Percentiles rank a stretch among this genome's conserved stretches.
These are phyloP conservation scores for Channallabes apus DNA, from an alignment of 2,797 vertebrate genomes.

Conservation along the genomic window DNA sequence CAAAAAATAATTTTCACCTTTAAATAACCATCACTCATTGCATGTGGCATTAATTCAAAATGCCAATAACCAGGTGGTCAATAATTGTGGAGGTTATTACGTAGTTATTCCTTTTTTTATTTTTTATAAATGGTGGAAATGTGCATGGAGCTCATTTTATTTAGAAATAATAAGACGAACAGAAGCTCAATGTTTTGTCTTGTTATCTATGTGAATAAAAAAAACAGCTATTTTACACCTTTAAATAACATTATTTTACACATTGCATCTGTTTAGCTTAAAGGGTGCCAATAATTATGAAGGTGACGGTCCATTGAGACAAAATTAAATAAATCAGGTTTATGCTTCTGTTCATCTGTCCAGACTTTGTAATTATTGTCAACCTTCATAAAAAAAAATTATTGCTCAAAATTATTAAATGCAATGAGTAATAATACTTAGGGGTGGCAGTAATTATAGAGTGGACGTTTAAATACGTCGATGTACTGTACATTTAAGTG, in stretches of 20 bases:
- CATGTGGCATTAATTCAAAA: background rate
- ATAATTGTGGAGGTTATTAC: background rate
- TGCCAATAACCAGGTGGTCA: too few species aligned
- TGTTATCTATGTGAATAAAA: background rate
- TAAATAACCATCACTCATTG: background rate
- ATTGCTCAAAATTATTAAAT: background rate
- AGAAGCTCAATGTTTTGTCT: background rate
- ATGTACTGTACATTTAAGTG: constrained; percentile 68
- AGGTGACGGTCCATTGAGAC: background rate
- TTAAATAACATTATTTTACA: background rate
- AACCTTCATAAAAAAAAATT: background rate
- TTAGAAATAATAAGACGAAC: background rate
- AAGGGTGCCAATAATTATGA: background rate
- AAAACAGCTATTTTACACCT: background rate
- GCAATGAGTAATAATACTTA: background rate
- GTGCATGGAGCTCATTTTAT: background rate
- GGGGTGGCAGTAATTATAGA: background rate
- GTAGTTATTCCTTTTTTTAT: background rate
- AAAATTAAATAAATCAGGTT: background rate
- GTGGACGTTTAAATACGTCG: background rate
- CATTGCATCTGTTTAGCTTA: background rate
- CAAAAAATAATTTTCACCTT: background rate
- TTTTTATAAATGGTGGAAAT: background rate
- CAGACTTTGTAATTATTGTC: background rate
- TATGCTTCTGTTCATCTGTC: background rate